Conservation (phyloP, 2,888 invertebrate species). For the Athrips mouffetella region DNA sequence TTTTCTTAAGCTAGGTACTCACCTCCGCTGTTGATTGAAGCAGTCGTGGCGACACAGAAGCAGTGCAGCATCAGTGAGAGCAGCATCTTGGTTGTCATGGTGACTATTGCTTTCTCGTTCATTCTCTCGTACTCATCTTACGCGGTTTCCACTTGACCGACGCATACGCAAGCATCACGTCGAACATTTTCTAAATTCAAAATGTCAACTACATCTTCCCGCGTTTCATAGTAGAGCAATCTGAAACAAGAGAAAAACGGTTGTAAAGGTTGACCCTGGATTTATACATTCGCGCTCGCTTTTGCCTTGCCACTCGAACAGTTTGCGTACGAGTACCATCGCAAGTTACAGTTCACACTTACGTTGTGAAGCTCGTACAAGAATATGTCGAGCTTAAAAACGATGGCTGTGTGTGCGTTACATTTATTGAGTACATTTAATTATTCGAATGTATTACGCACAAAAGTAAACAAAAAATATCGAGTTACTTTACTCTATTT, state of each 20-base stretch:
- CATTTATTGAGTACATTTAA: no score
- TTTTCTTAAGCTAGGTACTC: conserved; percentile 26
- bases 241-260: conserved; percentile 15
- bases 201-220: not conserved
- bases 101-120: conserved; percentile 27
- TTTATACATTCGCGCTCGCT: no score
- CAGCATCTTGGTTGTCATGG: conserved; percentile 59
- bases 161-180: conserved; percentile 20
- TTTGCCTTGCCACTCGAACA: no score
- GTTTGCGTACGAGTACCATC: no score
- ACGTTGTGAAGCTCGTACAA: no score
- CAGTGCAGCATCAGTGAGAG: conserved; percentile 60
- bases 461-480: no score
- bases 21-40: conserved; percentile 64
- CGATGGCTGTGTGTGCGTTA: no score
- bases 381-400: no score
- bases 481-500: no score
- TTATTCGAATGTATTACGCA: no score
- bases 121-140: conserved; percentile 24
- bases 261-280: no score
- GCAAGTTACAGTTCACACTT: no score
- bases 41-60: conserved; percentile 64
- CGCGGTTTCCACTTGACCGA: conserved; percentile 31
- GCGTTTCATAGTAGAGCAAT: not conserved
- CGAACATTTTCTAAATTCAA: conserved; percentile 25